Evolutionary conservation across 2,113 vertebrate genomes (phyloP).

Genomic region (Ciconia stormi): DNA sequence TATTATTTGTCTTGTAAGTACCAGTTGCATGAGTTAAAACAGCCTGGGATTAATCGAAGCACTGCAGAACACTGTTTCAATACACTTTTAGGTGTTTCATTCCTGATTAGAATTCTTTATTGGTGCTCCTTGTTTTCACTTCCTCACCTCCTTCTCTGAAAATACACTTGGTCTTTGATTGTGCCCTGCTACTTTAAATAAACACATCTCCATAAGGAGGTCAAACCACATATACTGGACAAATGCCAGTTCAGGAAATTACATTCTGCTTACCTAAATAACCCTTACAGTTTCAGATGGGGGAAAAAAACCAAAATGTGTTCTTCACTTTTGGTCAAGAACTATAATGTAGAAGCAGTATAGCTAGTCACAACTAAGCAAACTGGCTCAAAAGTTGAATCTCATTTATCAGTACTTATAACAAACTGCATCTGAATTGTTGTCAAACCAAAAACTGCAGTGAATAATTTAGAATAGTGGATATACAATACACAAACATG

Average conservation of each 20-base stretch:
- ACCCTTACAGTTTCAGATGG: background rate
- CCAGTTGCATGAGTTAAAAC: slow-evolving; percentile 13
- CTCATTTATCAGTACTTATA: background rate
- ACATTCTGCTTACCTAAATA: slow-evolving; percentile 24
- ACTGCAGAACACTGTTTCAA: background rate
- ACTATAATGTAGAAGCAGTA: background rate
- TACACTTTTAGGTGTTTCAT: slow-evolving; percentile 31
- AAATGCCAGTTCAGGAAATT: slow-evolving; percentile 53
- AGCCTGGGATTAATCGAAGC: background rate
- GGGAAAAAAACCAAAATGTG: rapidly evolving
- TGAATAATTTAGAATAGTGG: background rate
- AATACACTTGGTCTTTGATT: slow-evolving; percentile 41
- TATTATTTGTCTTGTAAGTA: slow-evolving; percentile 38
- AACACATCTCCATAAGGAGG: slow-evolving; percentile 4
- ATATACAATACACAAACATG: background rate
- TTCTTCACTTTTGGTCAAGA: background rate
- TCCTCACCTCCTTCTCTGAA: slow-evolving; percentile 21
- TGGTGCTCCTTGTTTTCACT: slow-evolving; percentile 25
- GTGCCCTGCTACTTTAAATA: slow-evolving; percentile 37
- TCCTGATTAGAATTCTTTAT: slow-evolving; percentile 43
- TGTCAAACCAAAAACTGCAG: background rate
- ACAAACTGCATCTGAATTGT: background rate
- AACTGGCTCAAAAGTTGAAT: background rate
- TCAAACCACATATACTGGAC: slow-evolving; percentile 5
- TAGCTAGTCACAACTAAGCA: background rate